phyloP scores from a whole-genome alignment of 2,888 invertebrate species.

The Parelbella ahira region DNA sequence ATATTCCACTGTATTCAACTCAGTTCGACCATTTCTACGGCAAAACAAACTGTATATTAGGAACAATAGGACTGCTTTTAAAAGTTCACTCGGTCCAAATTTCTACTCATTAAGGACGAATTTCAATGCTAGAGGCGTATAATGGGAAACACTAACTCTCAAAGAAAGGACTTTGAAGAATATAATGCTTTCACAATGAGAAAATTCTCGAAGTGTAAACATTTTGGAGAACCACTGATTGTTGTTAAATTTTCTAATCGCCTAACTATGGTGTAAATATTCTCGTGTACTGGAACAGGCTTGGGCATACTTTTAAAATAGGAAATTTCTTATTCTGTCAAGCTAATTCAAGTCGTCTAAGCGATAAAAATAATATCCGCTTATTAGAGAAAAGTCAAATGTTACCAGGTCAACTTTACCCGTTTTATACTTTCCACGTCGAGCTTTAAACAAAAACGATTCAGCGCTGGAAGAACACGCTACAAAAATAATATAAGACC shows the following conservation, averaged over 20 bases:
- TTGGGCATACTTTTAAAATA: too few relatives aligned
- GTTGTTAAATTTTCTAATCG: conserved; percentile 26
- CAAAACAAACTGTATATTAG: neutral
- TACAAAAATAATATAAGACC: neutral
- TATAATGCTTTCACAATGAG: conserved; percentile 29
- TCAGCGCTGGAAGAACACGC: conserved; percentile 1
- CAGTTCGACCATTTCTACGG: neutral
- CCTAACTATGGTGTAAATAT: neutral
- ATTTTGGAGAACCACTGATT: conserved; percentile 27
- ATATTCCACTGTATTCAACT: conserved; percentile 12
- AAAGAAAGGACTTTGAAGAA: conserved; percentile 27
- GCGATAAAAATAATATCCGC: too few relatives aligned
- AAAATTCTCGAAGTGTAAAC: conserved; percentile 32
- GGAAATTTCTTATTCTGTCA: too few relatives aligned
- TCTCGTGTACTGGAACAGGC: neutral
- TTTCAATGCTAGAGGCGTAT: conserved; percentile 18
- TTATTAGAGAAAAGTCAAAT: too few relatives aligned
- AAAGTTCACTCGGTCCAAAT: conserved; percentile 4
- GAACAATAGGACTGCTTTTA: conserved; percentile 1
- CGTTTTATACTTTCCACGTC: neutral
- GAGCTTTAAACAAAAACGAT: conserved; percentile 1
- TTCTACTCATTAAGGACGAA: conserved; percentile 17
- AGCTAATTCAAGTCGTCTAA: too few relatives aligned
- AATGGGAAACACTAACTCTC: conserved; percentile 31
- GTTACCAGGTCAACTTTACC: too few relatives aligned